Percentiles rank a stretch among this genome's conserved stretches.
phyloP scores from a whole-genome alignment of 1,140 invertebrate genomes.

The Cyclargus thomasi region DNA sequence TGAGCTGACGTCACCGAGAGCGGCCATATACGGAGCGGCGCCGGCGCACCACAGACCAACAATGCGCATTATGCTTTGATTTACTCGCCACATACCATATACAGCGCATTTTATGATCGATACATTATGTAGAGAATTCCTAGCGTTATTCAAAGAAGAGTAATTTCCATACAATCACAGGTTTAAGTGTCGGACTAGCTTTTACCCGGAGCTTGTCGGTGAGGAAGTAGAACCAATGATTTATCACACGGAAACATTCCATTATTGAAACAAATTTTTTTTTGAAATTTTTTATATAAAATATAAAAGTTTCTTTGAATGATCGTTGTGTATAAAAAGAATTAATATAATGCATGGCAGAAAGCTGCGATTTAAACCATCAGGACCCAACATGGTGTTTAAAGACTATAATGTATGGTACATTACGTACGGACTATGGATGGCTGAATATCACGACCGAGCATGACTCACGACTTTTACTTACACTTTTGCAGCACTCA shows the following conservation, averaged over 20 bases:
- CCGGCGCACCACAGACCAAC: conserved; percentile 36
- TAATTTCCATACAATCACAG: conserved; percentile 1
- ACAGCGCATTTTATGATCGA: conserved; percentile 31
- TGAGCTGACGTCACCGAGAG: conserved; percentile 38
- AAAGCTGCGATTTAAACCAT: not conserved
- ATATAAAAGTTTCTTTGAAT: no score
- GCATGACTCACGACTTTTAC: conserved; percentile 1
- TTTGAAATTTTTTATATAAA: no score
- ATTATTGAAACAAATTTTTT: no score
- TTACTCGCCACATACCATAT: conserved; percentile 35
- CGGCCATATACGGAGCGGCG: conserved; percentile 32
- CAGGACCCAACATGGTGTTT: not conserved
- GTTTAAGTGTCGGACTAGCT: no score
- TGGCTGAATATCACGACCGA: not conserved
- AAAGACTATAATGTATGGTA: not conserved
- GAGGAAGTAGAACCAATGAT: conserved; percentile 9
- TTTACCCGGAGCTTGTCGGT: no score
- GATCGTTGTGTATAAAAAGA: no score
- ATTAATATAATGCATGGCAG: not conserved
- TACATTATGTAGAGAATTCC: not conserved
- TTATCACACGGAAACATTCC: not conserved
- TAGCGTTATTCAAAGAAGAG: not conserved
- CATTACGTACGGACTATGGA: no score
- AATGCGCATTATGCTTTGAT: conserved; percentile 44
- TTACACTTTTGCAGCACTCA: not conserved